These are phyloP conservation scores for Erebia ligea DNA, from an alignment of 2,888 invertebrate species.

Conservation along the genomic window DNA sequence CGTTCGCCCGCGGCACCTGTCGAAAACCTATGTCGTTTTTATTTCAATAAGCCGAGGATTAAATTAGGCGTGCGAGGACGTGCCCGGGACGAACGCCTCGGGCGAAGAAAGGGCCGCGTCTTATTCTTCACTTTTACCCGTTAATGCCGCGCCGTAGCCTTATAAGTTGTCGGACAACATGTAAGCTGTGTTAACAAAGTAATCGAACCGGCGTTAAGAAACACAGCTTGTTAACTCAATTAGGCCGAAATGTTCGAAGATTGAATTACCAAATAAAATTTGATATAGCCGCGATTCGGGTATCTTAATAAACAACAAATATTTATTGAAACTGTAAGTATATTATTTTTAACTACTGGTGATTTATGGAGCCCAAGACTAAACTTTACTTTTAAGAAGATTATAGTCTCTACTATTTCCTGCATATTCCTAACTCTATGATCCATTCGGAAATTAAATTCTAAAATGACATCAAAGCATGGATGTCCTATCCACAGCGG, in stretches of 20 bases:
- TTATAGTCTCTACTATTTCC: no score
- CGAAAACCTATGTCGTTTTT: conserved; percentile 83
- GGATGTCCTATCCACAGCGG: conserved; percentile 26
- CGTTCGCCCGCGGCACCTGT: conserved; percentile 74
- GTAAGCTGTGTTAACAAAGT: conserved; percentile 43
- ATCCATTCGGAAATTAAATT: neutral
- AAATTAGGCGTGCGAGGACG: conserved; percentile 79
- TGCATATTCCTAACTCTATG: neutral
- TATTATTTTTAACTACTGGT: neutral
- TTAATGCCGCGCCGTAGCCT: conserved; percentile 16
- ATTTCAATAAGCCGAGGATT: conserved; percentile 82
- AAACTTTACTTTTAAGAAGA: no score
- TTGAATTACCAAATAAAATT: conserved; percentile 20
- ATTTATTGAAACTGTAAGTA: neutral
- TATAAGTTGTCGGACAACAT: conserved; percentile 38
- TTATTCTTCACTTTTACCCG: conserved; percentile 50
- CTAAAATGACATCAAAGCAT: conserved; percentile 32
- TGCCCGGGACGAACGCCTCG: conserved; percentile 54
- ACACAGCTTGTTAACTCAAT: conserved; percentile 25
- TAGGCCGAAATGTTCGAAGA: conserved; percentile 24
- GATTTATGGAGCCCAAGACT: neutral
- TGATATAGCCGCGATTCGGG: conserved; percentile 14
- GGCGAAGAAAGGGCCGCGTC: conserved; percentile 53
- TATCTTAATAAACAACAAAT: neutral
- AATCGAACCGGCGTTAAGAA: conserved; percentile 22